Evolutionary conservation across 2,888 invertebrate genomes (phyloP).

Genomic region (Drosophila ezoana): DNA sequence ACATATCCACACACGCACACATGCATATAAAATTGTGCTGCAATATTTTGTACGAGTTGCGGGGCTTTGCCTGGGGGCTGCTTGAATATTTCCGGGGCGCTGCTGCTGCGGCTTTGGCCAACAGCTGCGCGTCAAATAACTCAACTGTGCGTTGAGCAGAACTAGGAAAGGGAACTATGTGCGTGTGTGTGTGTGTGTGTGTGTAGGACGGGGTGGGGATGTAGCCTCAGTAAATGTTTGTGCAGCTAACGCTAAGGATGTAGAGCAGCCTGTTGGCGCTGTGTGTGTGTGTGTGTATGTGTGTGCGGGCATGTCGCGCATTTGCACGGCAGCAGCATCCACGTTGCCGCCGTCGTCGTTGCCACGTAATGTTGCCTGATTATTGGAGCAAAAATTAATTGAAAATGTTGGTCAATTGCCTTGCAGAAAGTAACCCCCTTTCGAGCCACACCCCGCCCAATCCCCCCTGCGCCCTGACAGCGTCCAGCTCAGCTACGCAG

Average conservation of each 20-base stretch:
- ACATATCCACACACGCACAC: slow-evolving; percentile 6
- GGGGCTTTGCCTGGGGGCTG: not conserved
- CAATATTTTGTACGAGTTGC: slow-evolving; percentile 65
- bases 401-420: slow-evolving; percentile 84
- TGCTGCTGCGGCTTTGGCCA: slow-evolving; percentile 64
- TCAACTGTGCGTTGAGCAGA: slow-evolving; percentile 73
- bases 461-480: not conserved
- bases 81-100: slow-evolving; percentile 33
- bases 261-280: slow-evolving; percentile 11
- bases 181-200: not conserved
- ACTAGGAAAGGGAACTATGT: slow-evolving; percentile 1
- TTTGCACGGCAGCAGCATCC: slow-evolving; percentile 53
- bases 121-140: slow-evolving; percentile 78
- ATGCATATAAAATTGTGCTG: slow-evolving; percentile 61
- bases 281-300: not conserved
- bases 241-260: slow-evolving; percentile 45
- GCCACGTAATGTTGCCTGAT: slow-evolving; percentile 69
- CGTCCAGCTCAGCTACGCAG: slow-evolving; percentile 13
- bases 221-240: slow-evolving; percentile 60
- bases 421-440: slow-evolving; percentile 42
- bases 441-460: not conserved
- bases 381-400: slow-evolving; percentile 84
- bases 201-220: not conserved
- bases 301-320: slow-evolving; percentile 27
- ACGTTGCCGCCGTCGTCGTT: slow-evolving; percentile 21